phyloP scores from a whole-genome alignment of 2,888 invertebrate species.

The Hydropsyche betteni region DNA sequence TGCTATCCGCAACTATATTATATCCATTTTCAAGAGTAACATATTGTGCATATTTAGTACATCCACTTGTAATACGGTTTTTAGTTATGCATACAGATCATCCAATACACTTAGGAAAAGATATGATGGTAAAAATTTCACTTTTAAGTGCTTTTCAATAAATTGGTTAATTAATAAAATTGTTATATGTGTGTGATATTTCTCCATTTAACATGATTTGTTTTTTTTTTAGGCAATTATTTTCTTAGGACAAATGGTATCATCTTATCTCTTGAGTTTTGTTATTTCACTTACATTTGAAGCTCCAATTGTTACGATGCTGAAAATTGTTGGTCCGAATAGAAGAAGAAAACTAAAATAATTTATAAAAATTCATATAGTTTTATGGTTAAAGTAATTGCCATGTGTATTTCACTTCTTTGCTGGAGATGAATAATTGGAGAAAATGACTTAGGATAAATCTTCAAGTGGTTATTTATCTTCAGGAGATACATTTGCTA shows the following conservation, averaged over 20 bases:
- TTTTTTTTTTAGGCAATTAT: constrained; percentile 71
- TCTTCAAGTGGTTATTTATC: too few species aligned
- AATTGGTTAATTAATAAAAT: not conserved
- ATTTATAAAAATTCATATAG: not conserved
- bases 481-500: too few species aligned
- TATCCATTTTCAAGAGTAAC: constrained; percentile 89
- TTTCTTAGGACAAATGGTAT: constrained; percentile 83
- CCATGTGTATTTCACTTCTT: constrained; percentile 5
- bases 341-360: constrained; percentile 56
- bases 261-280: constrained; percentile 81
- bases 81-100: constrained; percentile 85
- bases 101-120: constrained; percentile 81
- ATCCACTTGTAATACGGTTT: constrained; percentile 82
- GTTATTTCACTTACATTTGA: constrained; percentile 83
- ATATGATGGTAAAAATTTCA: constrained; percentile 72
- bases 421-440: too few species aligned
- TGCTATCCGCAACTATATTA: constrained; percentile 78
- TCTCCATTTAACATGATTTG: not conserved
- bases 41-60: constrained; percentile 86
- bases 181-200: constrained; percentile 2
- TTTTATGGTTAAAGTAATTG: constrained; percentile 10
- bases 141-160: not conserved
- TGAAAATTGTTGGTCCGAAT: constrained; percentile 74
- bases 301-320: constrained; percentile 85
- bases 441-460: too few species aligned